Percentiles rank a stretch among this genome's conserved stretches.
These are phyloP conservation scores for Henicopernis longicauda DNA, from an alignment of 2,113 vertebrate species.

Conservation along the genomic window DNA sequence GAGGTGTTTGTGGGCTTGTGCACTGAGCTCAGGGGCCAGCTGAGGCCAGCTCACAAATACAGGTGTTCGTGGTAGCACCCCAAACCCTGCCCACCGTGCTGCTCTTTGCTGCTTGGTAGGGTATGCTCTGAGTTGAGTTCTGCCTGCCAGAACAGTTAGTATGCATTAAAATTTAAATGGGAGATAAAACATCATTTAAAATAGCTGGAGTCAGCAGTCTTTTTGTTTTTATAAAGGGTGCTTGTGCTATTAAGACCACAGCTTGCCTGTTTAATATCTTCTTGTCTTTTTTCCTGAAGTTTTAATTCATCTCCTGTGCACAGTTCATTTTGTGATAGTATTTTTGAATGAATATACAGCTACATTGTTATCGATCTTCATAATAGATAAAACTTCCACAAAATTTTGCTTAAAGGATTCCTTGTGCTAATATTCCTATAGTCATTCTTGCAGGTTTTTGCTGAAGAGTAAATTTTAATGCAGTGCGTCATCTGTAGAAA, in stretches of 20 bases:
- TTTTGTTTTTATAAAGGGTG: not conserved
- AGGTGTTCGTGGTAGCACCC: not conserved
- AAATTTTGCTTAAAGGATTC: not conserved
- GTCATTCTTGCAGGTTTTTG: not conserved
- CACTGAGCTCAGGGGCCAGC: not conserved
- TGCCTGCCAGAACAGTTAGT: not conserved
- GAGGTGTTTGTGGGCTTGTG: not conserved
- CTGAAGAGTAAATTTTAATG: not conserved
- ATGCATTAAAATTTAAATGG: not conserved
- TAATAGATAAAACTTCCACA: not conserved
- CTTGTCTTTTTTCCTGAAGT: not conserved
- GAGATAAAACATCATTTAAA: not conserved
- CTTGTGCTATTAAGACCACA: not conserved
- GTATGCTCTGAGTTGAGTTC: rapidly evolving
- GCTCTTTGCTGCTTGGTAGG: not conserved
- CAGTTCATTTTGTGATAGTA: not conserved
- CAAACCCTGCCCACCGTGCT: rapidly evolving
- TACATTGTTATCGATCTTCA: not conserved
- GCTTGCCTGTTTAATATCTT: not conserved
- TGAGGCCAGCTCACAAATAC: rapidly evolving
- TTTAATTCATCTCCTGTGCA: not conserved
- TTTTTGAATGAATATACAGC: not conserved
- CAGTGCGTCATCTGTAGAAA: not conserved
- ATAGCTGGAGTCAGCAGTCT: not conserved
- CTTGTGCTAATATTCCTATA: not conserved